Evolutionary conservation across 2,113 vertebrate species (phyloP), one percentile per base, ranked within the genome.

Genomic region (Hypomesus transpacificus): DNA sequence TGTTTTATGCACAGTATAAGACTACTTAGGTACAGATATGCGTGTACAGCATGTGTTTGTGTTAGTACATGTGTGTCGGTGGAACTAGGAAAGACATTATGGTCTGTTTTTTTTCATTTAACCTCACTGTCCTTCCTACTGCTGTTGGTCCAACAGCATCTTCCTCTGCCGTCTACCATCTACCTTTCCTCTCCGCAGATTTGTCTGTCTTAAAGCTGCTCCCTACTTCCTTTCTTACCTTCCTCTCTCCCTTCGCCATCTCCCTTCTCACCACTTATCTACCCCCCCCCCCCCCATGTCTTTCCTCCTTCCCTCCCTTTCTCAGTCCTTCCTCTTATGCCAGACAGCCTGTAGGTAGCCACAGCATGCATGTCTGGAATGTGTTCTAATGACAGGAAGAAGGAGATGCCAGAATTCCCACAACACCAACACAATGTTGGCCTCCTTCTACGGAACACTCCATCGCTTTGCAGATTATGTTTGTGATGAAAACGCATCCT

Each of bases 321-420:
- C 77, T 73, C 68, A 57, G 17, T 31, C 50, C 75, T 64, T 69
- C 75, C 76, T 79, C 83, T 81, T 71, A 81, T 50, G 70, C 68
- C 66, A 68, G 64, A 39, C 70, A 66, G 76, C 76, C 80, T 75
- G 66, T 70, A 75, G 74, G 80, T 70, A 78, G 14, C 16, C 16
- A 7, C 7, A 76, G 69, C 74, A 79, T 59, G 77, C 79, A 75
- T 39, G 77, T 65, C 72, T 75, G 77, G 72, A 79, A 83, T 81
- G 79, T 73, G 57, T n/a, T 60, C 76, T 75, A 80, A 71, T 76
- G 72, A 74, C 73, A 60, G 69, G 57, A 66, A 73, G 77, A 72
- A 68, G 39, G 9, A 71, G 53, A 60, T 51, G 39, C 34, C n/a
- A n/a, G 31, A 65, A 70, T 66, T 67, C 77, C 31, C 61, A 65